Base-by-base conservation (phyloP, 64 coral and sea anemone species). In the Montipora capricornis region DNA sequence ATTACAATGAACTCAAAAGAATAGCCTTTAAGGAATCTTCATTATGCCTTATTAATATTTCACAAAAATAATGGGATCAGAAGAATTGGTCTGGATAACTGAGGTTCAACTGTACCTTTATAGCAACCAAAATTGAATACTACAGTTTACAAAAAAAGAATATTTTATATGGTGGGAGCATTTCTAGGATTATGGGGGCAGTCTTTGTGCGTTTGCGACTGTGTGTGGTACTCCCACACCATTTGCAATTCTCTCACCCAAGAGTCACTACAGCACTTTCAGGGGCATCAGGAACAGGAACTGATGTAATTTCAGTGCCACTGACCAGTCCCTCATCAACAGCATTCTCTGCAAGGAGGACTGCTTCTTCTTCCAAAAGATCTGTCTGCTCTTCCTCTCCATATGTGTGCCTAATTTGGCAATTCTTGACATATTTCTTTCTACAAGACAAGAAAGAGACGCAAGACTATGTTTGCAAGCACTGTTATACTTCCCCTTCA, bases 151-250 rank as follows among this genome's bases (percentile, higher is more conserved):
- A 29, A 29, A 29, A 29, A 29, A 64, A 12, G 60, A 64, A 7
- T 64, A 12, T 64, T 15, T 64, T 64, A 7, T 3, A 64, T 64
- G 0, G 61, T 77, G 78, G 26, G 71, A 74, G 71, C 71, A 74
- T 74, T 5, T 74, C 24, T 74, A 2, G 71, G 71, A 44, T 74
- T 74, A 8, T 74, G 71, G 22, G 71, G 71, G 71, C 71, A 74
- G 71, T 74, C 71, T 44, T 74, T 74, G 71, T 74, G 71, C 6
- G n/a, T 74, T 74, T 74, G n/a, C 71, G 22, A 11, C 71, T 74
- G 71, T 74, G 71, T 19, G 71, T 74, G 8, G 71, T 15, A 69
- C 71, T 74, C 3, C 52, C 52, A 10, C 52, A 6, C 1, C 52
- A 55, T 69, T 69, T 69, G 17, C 67, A 69, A 20, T 69, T 2